Evolutionary conservation across 1,140 invertebrate genomes (phyloP), one percentile per base, ranked within the genome.

Genomic region (Brachionus rotundiformis): DNA sequence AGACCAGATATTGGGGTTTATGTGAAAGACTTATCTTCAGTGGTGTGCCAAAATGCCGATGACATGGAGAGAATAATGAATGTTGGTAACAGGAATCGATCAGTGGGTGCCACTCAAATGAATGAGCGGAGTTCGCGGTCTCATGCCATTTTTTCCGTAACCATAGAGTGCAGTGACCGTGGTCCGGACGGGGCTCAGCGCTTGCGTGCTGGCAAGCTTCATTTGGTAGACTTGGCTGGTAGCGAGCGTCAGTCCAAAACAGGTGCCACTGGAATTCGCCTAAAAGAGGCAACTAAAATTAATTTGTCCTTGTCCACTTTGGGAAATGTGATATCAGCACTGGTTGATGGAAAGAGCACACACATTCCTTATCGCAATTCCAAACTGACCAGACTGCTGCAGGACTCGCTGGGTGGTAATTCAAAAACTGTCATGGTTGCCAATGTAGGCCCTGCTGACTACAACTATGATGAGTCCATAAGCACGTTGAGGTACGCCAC

Each of bases 101-200:
- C 39, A 31, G 91, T 91, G 0, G 97, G 97, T 1, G 96, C 96
- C 7, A 99, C 97, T 1, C 98, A 98, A 88, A 99, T 99, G 97
- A 99, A 99, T 89, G 97, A 98, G 87, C 98, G 96, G 0, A 98
- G 95, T 83, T 96, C 94, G 82, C 91, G 97, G 84, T 99, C 96
- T 1, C 97, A 99, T 90, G 97, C 97, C 8, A 96, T 99, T 3
- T 99, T 99, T 89, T 99, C 96, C 0, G 91, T 97, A 73, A 92
- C 91, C 54, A 88, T 97, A 11, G 95, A 97, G 87, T 93, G 89
- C 91, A 93, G 85, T 39, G 65, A 82, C 33, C 31, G 23, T n/a
- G 61, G 39, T 13, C 65, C 87, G 90, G 83, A 89, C 89, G 83
- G 91, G 91, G 83, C 41, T 19, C 61, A 82, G 54, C 63, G 63